Evolutionary conservation across 2,888 invertebrate genomes (phyloP).

Genomic region (Acleris laterana): DNA sequence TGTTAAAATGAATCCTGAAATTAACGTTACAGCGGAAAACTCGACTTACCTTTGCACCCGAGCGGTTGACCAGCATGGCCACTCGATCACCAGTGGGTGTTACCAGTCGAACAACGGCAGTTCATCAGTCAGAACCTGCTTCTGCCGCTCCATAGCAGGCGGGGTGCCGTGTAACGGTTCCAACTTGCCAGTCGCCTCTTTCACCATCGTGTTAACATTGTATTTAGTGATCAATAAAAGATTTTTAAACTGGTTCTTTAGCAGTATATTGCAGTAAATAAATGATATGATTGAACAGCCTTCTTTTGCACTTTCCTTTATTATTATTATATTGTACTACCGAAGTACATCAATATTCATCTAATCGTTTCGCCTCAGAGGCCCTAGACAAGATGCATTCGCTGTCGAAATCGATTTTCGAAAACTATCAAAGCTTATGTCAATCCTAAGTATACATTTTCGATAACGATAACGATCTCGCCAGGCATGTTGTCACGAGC

Average conservation of each 20-base stretch:
- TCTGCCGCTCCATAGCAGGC: constrained; percentile 69
- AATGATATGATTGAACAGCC: background rate
- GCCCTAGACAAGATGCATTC: too few relatives aligned
- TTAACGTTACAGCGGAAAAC: constrained; percentile 84
- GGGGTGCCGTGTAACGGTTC: constrained; percentile 66
- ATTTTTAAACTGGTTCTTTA: constrained; percentile 35
- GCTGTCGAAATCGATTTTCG: too few relatives aligned
- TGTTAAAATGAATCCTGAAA: background rate
- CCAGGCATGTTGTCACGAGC: too few relatives aligned
- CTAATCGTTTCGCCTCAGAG: too few relatives aligned
- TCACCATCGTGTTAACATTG: constrained; percentile 43
- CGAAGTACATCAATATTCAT: too few relatives aligned
- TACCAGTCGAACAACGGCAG: constrained; percentile 79
- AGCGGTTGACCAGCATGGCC: constrained; percentile 76
- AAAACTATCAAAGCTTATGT: too few relatives aligned
- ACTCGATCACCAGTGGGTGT: constrained; percentile 83
- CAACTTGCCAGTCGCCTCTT: constrained; percentile 36
- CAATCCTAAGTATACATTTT: too few relatives aligned
- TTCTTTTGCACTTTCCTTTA: background rate
- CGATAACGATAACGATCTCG: too few relatives aligned
- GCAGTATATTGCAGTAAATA: constrained; percentile 17
- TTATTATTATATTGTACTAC: background rate
- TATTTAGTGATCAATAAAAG: constrained; percentile 42
- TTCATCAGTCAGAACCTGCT: constrained; percentile 65
- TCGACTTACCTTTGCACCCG: constrained; percentile 89